Evolutionary conservation across 1,140 invertebrate genomes (phyloP), one percentile per base, ranked within the genome.

Genomic region (Carposina sasakii): DNA sequence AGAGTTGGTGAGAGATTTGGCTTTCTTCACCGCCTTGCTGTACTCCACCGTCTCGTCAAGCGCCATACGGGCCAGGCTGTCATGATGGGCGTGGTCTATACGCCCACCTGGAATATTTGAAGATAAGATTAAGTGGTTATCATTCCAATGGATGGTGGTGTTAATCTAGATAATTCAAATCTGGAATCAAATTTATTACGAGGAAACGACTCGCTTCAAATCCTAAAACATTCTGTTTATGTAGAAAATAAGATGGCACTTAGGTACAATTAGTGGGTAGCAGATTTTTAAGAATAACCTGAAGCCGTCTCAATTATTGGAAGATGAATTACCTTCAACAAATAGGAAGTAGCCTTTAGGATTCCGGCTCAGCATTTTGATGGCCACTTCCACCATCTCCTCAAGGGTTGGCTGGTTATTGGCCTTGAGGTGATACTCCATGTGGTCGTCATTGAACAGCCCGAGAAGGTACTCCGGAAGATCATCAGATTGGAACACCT

Each of bases 271-370:
- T n/a, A n/a, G n/a, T n/a, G n/a, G n/a, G n/a, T n/a, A n/a, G n/a
- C n/a, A n/a, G n/a, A n/a, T n/a, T n/a, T n/a, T n/a, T n/a, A n/a
- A n/a, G n/a, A n/a, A n/a, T n/a, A n/a, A n/a, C n/a, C n/a, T n/a
- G n/a, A n/a, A n/a, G n/a, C n/a, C n/a, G n/a, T n/a, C n/a, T n/a
- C n/a, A n/a, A n/a, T n/a, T n/a, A n/a, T n/a, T n/a, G n/a, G n/a
- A n/a, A n/a, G 12, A 28, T 28, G 6, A 28, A 77, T 85, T 74
- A 95, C 94, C 95, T 91, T 98, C 96, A 10, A 97, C 93, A 67
- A 97, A 92, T 8, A 98, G 82, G 68, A 97, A 95, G 77, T 91
- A 98, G 48, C 96, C 96, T 34, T 92, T 90, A 4, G 90, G 78
- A 69, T 93, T 94, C 61, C 92, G 93, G 31, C 87, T 88, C 9